Base-by-base conservation (phyloP, 1,140 invertebrate species). In the Cataglyphis hispanica region DNA sequence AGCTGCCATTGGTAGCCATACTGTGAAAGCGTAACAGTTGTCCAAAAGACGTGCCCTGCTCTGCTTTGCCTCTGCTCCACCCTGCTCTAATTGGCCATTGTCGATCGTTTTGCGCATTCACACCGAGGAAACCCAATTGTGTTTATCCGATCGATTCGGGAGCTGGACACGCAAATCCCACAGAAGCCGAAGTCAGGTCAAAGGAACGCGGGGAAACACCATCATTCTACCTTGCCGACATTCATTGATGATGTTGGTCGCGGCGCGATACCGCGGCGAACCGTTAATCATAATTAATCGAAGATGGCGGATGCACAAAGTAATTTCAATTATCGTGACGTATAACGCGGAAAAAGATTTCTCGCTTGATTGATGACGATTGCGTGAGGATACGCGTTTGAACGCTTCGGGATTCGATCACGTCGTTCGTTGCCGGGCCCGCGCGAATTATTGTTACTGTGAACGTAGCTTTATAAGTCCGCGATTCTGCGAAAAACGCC, bases 11-110 rank as follows among this genome's bases (percentile, higher is more conserved):
- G 43, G 70, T 87, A 53, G 75, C 69, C 87, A 83, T 83, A 63
- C 87, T 87, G 89, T 86, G 89, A 90, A 90, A 90, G 86, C 74
- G 77, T 75, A 66, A 53, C 86, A 84, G 75, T 88, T 87, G 69
- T 53, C 78, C 87, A 80, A 56, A 80, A 87, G 72, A 80, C 69
- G 75, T 80, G 77, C 37, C 27, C 22, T 77, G 53, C 64, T 60
- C 53, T 70, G 67, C 50, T 67, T 63, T 87, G 11, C 67, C 37
- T 19, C 22, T 27, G 34, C 63, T 25, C 64, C 66, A 50, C 25
- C 7, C 40, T 63, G 40, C 40, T 74, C 84, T 88, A 88, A 89
- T 88, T 89, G 88, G 27, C 77, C 84, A 84, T 77, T 88, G 87
- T 78, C 84, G 66, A 69, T 63, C 61, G 31, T 69, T 25, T 63